A percentile compares a stretch with the other conserved stretches of the same genome.
phyloP scores from a whole-genome alignment of 2,113 vertebrate species.

The Chrysochloris asiatica region DNA sequence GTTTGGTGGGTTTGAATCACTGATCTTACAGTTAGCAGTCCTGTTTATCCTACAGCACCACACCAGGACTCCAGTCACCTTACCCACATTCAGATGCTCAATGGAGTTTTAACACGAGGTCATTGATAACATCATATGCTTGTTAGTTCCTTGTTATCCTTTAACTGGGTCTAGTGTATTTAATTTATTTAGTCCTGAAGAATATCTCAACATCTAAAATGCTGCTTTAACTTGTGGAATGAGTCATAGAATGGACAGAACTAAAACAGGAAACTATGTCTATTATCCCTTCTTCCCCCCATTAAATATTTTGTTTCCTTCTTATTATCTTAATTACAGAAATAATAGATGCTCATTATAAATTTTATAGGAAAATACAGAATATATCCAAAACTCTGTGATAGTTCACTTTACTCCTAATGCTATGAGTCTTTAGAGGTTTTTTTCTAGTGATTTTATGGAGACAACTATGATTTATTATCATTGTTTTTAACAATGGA shows the following conservation, averaged over 20 bases:
- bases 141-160: neutral
- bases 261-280: neutral
- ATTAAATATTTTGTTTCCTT: neutral
- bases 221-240: neutral
- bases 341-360: neutral
- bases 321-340: neutral
- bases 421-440: slow-evolving; percentile 4
- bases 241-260: neutral
- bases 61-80: neutral
- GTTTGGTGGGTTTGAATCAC: too few species aligned
- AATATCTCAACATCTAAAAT: neutral
- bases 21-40: too few species aligned
- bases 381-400: neutral
- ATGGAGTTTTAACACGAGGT: neutral
- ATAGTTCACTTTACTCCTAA: neutral
- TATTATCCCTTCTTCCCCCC: neutral
- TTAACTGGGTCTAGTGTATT: neutral
- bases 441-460: neutral
- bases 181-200: neutral
- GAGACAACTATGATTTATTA: neutral
- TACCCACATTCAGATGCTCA: neutral
- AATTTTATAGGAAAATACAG: slow-evolving; percentile 2
- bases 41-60: too few species aligned
- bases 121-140: neutral
- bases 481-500: slow-evolving; percentile 26